Conservation (phyloP, 2,888 invertebrate species). For the Ormyrus labotus region DNA sequence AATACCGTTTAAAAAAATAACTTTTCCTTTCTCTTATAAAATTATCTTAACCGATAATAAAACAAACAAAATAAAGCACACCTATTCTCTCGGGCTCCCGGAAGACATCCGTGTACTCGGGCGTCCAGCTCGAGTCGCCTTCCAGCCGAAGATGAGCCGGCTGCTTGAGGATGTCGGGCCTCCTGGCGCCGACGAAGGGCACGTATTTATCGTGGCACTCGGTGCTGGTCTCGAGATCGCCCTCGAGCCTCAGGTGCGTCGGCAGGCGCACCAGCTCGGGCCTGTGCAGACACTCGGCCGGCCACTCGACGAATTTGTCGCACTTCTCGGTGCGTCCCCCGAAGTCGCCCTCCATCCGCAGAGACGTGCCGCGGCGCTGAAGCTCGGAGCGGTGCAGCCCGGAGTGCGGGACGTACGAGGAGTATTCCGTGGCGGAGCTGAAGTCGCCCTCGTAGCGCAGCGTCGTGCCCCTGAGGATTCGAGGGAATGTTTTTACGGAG, state of each 20-base stretch:
- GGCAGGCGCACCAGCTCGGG: slow-evolving; percentile 75
- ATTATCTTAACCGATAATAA: background rate
- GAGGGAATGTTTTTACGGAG: background rate
- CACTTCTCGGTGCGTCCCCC: slow-evolving; percentile 76
- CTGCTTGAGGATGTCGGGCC: slow-evolving; percentile 73
- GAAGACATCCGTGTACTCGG: slow-evolving; percentile 76
- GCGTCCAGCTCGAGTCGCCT: slow-evolving; percentile 75
- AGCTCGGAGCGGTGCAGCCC: slow-evolving; percentile 75
- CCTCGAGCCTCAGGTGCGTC: slow-evolving; percentile 77
- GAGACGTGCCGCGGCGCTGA: slow-evolving; percentile 74
- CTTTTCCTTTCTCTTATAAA: background rate
- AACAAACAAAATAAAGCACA: background rate
- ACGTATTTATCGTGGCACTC: slow-evolving; percentile 76
- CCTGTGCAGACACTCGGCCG: slow-evolving; percentile 60
- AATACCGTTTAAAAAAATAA: too few relatives aligned
- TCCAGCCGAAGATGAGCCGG: slow-evolving; percentile 77
- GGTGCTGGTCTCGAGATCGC: slow-evolving; percentile 75
- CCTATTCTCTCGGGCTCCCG: slow-evolving; percentile 58
- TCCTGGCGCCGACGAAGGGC: slow-evolving; percentile 73
- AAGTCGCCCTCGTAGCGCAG: slow-evolving; percentile 68
- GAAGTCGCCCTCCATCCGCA: slow-evolving; percentile 78
- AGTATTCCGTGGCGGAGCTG: slow-evolving; percentile 75
- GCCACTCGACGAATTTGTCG: slow-evolving; percentile 63
- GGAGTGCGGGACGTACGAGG: slow-evolving; percentile 76
- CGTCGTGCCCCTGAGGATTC: slow-evolving; percentile 64